phyloP scores from a whole-genome alignment of 1,140 invertebrate species.

The Neoseiulus cucumeris region DNA sequence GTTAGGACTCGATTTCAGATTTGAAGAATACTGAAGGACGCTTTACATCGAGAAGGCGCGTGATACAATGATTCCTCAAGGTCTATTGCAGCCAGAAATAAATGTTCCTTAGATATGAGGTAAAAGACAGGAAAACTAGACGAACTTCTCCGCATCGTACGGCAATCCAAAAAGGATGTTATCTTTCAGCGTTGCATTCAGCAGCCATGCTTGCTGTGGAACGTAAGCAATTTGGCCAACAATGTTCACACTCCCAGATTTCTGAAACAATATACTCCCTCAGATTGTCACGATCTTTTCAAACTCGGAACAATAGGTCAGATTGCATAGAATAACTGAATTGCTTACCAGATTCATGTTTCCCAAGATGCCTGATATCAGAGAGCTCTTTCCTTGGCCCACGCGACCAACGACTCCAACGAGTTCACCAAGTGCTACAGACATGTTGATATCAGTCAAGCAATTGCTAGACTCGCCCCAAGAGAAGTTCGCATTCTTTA shows the following conservation, averaged over 20 bases:
- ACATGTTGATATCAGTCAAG: neutral
- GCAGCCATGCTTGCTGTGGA: conserved; percentile 77
- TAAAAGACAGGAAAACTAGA: no score
- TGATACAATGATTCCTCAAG: no score
- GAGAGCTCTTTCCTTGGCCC: conserved; percentile 30
- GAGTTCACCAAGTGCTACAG: conserved; percentile 23
- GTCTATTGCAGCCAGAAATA: no score
- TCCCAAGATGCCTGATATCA: conserved; percentile 30
- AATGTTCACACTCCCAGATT: neutral
- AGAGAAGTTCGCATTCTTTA: no score
- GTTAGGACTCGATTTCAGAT: neutral
- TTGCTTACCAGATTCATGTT: conserved; percentile 18
- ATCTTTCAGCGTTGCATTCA: conserved; percentile 63
- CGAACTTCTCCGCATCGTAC: conserved; percentile 45
- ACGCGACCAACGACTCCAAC: conserved; percentile 31
- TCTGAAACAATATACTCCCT: neutral
- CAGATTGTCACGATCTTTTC: no score
- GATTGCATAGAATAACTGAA: no score
- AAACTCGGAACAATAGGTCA: no score
- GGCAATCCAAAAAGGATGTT: conserved; percentile 79
- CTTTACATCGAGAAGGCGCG: no score
- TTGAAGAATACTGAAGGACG: neutral
- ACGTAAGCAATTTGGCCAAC: conserved; percentile 47
- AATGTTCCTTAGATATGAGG: no score
- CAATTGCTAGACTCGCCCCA: no score